Evolutionary conservation across 2,797 vertebrate genomes (phyloP), one percentile per base, ranked within the genome.

Genomic region (Crenuchus spilurus): DNA sequence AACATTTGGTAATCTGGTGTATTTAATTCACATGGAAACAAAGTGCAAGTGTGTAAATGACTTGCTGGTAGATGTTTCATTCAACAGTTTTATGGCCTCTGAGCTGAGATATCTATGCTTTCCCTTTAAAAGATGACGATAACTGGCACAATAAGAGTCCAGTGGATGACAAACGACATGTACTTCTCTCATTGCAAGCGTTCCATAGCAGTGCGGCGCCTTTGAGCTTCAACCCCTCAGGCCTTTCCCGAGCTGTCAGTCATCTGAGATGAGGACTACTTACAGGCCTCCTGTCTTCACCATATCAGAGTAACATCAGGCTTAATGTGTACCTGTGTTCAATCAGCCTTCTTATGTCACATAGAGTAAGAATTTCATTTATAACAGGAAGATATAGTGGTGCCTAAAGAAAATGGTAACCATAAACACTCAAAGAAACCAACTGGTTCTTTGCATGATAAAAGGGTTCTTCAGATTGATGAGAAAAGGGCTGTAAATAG

Each of bases 151-250:
- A 76, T 62, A 71, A 68, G 41, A 78, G 71, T 62, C 77, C 82
- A 67, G 72, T 66, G 65, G 75, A 68, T 90, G 89, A 92, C 88
- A 82, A 70, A 88, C 87, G 84, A 78, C 64, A 70, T 39, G 51
- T 61, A 75, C 78, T 85, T 88, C 88, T 39, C 28, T 61, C 10
- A 61, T 8, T 10, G 9, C n/a, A 20, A 18, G 35, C 18, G 31
- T 75, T 70, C 10, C 42, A 61, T 26, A 46, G 39, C n/a, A 11
- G 55, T 72, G 37, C 26, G 28, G 18, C 30, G 33, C 48, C 20
- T 7, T 14, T 39, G 28, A 73, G 42, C 30, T 54, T 30, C 26
- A 30, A 30, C 28, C 16, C 51, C n/a, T n/a, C 0, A 33, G 54
- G 54, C 54, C 30, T 31, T 18, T 51, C 18, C n/a, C 39, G 46